A percentile compares a stretch with the other conserved stretches of the same genome.
Conservation (phyloP, 2,888 invertebrate species). For the Halictus quadricinctus region DNA sequence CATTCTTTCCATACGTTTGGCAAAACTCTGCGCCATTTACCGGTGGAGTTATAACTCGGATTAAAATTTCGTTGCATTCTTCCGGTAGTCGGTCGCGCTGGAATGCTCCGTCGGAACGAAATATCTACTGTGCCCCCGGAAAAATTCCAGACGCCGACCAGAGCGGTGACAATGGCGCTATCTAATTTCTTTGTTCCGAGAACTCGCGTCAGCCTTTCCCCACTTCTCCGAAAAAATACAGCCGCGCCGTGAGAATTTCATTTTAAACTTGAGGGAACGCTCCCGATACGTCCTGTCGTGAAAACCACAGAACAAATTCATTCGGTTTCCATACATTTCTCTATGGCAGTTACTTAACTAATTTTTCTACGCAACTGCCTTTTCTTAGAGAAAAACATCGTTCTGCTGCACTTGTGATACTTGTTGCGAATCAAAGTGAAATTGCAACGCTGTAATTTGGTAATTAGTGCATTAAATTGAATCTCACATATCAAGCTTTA, state of each 20-base stretch:
- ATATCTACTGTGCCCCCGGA: constrained; percentile 31
- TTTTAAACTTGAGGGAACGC: constrained; percentile 19
- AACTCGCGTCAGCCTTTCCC: background rate
- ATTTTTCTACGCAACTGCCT: no score
- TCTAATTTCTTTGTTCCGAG: constrained; percentile 43
- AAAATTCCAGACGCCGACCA: constrained; percentile 43
- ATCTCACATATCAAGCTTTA: no score
- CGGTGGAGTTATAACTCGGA: constrained; percentile 43
- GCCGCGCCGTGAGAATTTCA: constrained; percentile 23
- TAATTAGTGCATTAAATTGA: no score
- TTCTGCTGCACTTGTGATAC: no score
- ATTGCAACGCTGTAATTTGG: no score
- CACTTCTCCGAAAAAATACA: constrained; percentile 18
- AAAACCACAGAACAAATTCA: background rate
- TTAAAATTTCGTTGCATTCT: constrained; percentile 53
- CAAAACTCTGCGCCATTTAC: constrained; percentile 36
- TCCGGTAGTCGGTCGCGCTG: constrained; percentile 8
- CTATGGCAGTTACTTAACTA: no score
- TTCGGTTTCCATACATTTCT: background rate
- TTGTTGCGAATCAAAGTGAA: no score
- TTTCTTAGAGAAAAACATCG: no score
- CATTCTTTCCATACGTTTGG: constrained; percentile 38
- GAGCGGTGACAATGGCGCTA: constrained; percentile 36
- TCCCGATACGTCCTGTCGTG: background rate
- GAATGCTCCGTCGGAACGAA: constrained; percentile 39